Base-by-base conservation (phyloP, 2,888 invertebrate species). In the Microctonus brassicae region DNA sequence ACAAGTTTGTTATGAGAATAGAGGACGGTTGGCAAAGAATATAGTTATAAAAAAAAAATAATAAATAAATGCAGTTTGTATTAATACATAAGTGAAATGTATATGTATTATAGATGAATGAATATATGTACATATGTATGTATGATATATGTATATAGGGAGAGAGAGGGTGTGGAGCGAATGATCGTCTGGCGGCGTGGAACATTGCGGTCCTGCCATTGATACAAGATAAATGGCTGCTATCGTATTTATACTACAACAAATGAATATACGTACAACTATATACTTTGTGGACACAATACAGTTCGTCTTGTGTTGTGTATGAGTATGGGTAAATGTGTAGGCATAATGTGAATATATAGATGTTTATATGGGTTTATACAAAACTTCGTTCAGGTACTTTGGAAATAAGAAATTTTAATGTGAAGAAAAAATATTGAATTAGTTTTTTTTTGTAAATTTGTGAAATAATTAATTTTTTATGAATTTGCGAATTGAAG, bases 161-260 rank as follows among this genome's bases (percentile, higher is more conserved):
- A 55, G 39, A 66, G 70, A 70, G 60, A 69, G 58, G 29, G 57
- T 61, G 34, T 58, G 62, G 69, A 66, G 58, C 60, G 62, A 55
- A 70, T 72, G 60, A 71, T 63, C 55, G 52, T 64, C 34, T 62
- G 65, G 66, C 62, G 53, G 60, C n/a, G 67, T 58, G 57, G 73
- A 47, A 65, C 42, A 62, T 55, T 42, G 47, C 53, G 39, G 75
- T 72, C 64, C 58, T 64, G 58, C 57, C 61, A 69, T 65, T 72
- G 76, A 76, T 76, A 75, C 73, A 76, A 76, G 76, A 76, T 76
- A 76, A 76, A 76, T 75, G 70, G 73, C 57, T 66, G 69, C 69
- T 69, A 65, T 67, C 69, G 76, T 58, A 42, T 29, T 53, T 29
- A 24, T 61, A 53, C 70, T 73, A 62, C 68, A 68, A 65, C 66